These are phyloP conservation scores for Diplodus sargus DNA, from an alignment of 2,797 vertebrate species.

Conservation along the genomic window DNA sequence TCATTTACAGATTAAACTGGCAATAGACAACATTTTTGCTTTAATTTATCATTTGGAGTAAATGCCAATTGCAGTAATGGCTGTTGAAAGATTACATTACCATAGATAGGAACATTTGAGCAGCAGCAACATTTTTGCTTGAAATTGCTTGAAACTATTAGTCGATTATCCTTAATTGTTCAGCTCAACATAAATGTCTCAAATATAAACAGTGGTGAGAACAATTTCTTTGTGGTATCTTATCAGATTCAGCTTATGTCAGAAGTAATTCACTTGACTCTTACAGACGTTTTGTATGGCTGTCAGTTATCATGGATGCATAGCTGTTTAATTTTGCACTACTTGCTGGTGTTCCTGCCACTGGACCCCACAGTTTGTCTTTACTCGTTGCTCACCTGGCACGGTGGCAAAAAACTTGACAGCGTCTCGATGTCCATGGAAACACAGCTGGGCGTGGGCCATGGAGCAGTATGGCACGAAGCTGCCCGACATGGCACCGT, in stretches of 20 bases:
- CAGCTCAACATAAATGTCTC: background rate
- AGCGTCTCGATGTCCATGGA: conserved; percentile 95
- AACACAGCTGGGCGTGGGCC: conserved; percentile 98
- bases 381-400: conserved; percentile 84
- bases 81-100: no score
- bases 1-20: no score
- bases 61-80: no score
- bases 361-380: background rate
- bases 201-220: background rate
- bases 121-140: background rate
- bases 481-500: conserved; percentile 84
- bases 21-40: no score
- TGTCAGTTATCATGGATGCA: background rate
- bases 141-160: background rate
- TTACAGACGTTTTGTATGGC: no score
- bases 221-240: background rate
- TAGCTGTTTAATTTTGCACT: background rate
- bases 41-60: no score
- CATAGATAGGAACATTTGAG: no score
- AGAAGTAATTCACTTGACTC: background rate
- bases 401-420: conserved; percentile 97
- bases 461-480: conserved; percentile 98
- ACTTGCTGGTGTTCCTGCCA: background rate
- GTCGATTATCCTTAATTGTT: background rate
- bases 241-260: background rate